phyloP scores from a whole-genome alignment of 2,797 vertebrate genomes.

The Lepus townsendii region DNA sequence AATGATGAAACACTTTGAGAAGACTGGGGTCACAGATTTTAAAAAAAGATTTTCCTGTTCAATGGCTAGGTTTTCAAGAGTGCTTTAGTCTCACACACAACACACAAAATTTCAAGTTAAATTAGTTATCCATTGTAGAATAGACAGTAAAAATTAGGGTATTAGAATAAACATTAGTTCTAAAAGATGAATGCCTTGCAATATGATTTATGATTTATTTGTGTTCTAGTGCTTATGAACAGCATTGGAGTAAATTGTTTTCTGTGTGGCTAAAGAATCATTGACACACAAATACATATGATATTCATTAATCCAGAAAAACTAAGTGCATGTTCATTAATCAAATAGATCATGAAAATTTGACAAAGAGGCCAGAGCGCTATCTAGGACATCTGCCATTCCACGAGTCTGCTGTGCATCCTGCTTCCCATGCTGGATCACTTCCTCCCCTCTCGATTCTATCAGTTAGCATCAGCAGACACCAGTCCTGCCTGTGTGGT shows the following conservation, averaged over 20 bases:
- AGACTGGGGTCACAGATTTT: neutral
- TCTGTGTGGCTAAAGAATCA: conserved; percentile 48
- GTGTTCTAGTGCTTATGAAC: conserved; percentile 61
- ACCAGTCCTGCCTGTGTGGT: no score
- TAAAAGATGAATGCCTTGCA: conserved; percentile 53
- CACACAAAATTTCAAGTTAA: conserved; percentile 73
- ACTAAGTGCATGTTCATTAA: conserved; percentile 72
- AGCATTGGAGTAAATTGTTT: conserved; percentile 68
- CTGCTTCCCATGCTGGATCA: no score
- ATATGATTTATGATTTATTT: conserved; percentile 42
- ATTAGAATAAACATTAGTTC: conserved; percentile 47
- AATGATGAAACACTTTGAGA: neutral
- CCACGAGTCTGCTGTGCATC: no score
- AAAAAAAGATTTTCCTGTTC: conserved; percentile 15
- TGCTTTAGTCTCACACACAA: conserved; percentile 58
- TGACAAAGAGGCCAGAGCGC: conserved; percentile 54
- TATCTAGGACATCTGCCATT: no score
- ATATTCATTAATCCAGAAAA: conserved; percentile 32
- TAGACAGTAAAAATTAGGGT: conserved; percentile 46
- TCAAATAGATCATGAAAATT: conserved; percentile 68
- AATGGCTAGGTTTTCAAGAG: neutral
- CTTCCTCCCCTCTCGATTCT: no score
- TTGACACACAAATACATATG: conserved; percentile 60
- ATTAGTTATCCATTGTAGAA: conserved; percentile 50
- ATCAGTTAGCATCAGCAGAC: no score